Evolutionary conservation across 92 coral and sea anemone species (phyloP).

Genomic region (Epizoanthus illoricatus): DNA sequence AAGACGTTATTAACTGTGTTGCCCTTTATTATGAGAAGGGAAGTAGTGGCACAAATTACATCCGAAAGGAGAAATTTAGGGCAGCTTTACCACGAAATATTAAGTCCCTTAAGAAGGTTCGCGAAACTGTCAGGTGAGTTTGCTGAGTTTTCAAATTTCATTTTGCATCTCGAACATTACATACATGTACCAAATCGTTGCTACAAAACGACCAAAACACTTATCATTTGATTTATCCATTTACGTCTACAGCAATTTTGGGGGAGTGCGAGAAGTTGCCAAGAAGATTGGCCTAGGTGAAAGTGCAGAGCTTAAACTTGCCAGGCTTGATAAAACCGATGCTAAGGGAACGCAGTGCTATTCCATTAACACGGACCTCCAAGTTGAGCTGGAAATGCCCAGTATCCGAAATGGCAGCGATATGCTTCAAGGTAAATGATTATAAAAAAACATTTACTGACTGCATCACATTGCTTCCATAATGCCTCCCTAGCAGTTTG

Average conservation of each 20-base stretch:
- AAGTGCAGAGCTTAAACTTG: constrained; percentile 9
- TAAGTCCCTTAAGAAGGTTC: constrained; percentile 5
- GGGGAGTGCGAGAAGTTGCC: constrained; percentile 35
- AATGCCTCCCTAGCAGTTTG: too few relatives aligned
- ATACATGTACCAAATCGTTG: too few relatives aligned
- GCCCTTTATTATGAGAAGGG: background rate
- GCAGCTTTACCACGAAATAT: background rate
- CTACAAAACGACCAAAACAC: too few relatives aligned
- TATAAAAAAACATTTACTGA: too few relatives aligned
- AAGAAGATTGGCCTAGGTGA: constrained; percentile 29
- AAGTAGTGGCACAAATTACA: constrained; percentile 7
- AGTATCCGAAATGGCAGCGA: constrained; percentile 30
- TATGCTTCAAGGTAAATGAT: constrained; percentile 7
- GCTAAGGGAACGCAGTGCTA: constrained; percentile 15
- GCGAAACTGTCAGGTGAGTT: constrained; percentile 22
- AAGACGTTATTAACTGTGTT: background rate
- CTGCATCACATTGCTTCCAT: background rate
- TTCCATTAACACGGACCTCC: constrained; percentile 37
- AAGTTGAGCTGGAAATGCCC: constrained; percentile 42
- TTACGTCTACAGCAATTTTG: constrained; percentile 21
- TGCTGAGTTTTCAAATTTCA: too few relatives aligned
- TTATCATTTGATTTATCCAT: too few relatives aligned
- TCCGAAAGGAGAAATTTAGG: constrained; percentile 21
- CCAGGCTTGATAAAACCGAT: constrained; percentile 34
- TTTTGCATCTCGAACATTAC: background rate